These are phyloP conservation scores for Diplolepis rosae DNA, from an alignment of 2,888 invertebrate species.

Conservation along the genomic window DNA sequence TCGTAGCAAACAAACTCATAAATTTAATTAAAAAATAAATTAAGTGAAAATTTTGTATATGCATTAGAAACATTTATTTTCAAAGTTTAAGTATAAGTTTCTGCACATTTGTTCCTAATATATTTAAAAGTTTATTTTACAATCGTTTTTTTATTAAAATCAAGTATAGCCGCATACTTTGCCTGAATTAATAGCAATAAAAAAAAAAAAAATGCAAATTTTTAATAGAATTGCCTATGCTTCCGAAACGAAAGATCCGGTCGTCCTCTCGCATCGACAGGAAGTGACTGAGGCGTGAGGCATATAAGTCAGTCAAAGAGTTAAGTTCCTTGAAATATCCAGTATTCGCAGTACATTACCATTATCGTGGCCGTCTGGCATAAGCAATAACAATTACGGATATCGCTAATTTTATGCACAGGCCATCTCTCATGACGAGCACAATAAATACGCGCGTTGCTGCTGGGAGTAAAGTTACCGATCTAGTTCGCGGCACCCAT, in stretches of 20 bases:
- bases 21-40: no score
- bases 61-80: no score
- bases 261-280: not conserved
- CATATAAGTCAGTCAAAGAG: constrained; percentile 30
- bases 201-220: constrained; percentile 23
- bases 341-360: constrained; percentile 50
- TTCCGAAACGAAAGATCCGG: constrained; percentile 27
- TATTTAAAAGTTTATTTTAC: no score
- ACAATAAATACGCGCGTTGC: constrained; percentile 60
- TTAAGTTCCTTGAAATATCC: constrained; percentile 51
- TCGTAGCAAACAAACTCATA: no score
- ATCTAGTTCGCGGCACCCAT: constrained; percentile 66
- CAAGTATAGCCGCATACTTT: no score
- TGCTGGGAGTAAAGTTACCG: constrained; percentile 52
- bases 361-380: constrained; percentile 56
- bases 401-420: constrained; percentile 62
- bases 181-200: constrained; percentile 8
- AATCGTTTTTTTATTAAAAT: no score
- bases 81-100: no score
- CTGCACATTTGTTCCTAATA: no score
- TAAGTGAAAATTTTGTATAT: no score
- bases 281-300: constrained; percentile 27
- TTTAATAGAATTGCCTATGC: constrained; percentile 30
- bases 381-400: constrained; percentile 68
- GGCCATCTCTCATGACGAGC: constrained; percentile 63